phyloP scores from a whole-genome alignment of 2,797 vertebrate species.

The Sternotherus odoratus region DNA sequence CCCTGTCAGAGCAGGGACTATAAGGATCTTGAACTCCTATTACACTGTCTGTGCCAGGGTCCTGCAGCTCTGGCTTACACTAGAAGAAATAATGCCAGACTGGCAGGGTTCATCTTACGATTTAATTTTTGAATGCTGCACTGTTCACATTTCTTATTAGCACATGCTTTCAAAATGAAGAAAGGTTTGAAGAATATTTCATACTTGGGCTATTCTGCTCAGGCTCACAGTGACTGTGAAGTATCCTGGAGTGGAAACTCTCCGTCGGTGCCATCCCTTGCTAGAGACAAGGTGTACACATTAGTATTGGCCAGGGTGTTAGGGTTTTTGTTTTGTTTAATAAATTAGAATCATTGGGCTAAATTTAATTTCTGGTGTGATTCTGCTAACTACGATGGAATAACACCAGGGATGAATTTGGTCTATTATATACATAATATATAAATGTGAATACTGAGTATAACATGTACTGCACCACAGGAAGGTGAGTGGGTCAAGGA shows the following conservation, averaged over 20 bases:
- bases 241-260: not conserved
- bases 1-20: not conserved
- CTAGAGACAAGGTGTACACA: accelerated
- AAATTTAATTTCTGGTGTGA: not conserved
- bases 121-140: not conserved
- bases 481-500: not conserved
- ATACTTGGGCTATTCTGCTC: not conserved
- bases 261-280: not conserved
- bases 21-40: constrained; percentile 4
- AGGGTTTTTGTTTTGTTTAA: too few relatives aligned
- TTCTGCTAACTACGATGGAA: accelerated
- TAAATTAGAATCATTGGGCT: too few relatives aligned
- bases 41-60: not conserved
- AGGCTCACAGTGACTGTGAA: not conserved
- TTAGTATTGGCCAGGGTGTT: not conserved
- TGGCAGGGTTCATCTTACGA: not conserved
- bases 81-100: not conserved
- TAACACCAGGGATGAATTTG: not conserved
- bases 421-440: not conserved
- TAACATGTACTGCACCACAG: not conserved
- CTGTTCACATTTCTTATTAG: not conserved
- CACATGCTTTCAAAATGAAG: not conserved
- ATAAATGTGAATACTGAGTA: not conserved
- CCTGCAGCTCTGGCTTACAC: not conserved
- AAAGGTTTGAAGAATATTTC: not conserved